Evolutionary conservation across 30 jellyfish, hydroid and myxozoan genomes (phyloP).

Genomic region (Turritopsis dohrnii): DNA sequence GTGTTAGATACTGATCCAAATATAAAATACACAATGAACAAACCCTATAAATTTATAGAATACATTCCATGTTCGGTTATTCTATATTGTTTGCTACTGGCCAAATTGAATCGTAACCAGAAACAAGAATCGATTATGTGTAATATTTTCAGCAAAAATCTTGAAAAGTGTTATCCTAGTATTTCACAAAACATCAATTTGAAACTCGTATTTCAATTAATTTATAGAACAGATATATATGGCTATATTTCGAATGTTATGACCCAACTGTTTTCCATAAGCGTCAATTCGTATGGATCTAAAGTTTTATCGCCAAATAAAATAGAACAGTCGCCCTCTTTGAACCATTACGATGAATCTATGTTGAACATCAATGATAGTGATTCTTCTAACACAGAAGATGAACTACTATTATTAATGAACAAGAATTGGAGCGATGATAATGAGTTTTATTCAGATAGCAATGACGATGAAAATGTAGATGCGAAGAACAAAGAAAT

Average conservation of each 20-base stretch:
- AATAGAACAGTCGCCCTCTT: too few species aligned
- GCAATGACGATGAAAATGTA: conserved; percentile 2
- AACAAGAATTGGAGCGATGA: too few species aligned
- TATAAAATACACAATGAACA: background rate
- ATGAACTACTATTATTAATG: too few species aligned
- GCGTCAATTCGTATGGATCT: background rate
- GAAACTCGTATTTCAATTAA: background rate
- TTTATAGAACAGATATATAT: background rate
- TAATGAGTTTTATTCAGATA: background rate
- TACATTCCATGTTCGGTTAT: background rate
- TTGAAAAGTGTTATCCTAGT: too few species aligned
- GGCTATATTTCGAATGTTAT: background rate
- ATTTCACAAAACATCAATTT: background rate
- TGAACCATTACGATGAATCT: too few species aligned
- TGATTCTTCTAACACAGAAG: too few species aligned
- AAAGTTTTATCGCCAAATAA: background rate
- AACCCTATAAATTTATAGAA: background rate
- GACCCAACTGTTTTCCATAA: background rate
- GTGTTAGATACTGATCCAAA: conserved; percentile 5
- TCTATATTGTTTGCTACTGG: background rate
- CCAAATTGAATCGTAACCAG: background rate
- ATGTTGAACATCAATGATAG: too few species aligned
- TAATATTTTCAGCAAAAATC: too few species aligned
- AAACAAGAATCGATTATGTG: too few species aligned
- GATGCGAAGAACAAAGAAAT: too few species aligned